These are phyloP conservation scores for Sericinus montela DNA, from an alignment of 2,888 invertebrate genomes.

Conservation along the genomic window DNA sequence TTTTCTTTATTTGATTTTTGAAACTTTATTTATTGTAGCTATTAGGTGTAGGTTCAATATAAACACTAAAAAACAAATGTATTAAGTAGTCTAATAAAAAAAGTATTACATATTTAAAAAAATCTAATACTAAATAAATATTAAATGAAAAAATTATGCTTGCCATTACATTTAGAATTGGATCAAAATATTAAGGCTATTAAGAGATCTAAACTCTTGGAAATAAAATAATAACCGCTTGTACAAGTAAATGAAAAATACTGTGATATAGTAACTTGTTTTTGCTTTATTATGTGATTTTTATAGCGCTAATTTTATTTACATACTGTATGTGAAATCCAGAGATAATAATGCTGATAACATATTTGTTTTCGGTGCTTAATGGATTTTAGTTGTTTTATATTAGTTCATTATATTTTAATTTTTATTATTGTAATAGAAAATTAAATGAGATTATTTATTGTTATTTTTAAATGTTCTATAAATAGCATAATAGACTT, in stretches of 20 bases:
- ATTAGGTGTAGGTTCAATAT: constrained; percentile 36
- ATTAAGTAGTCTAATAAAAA: constrained; percentile 8
- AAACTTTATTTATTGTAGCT: constrained; percentile 39
- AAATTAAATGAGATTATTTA: neutral
- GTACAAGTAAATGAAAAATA: neutral
- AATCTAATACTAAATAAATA: neutral
- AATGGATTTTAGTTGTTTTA: neutral
- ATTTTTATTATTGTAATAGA: neutral
- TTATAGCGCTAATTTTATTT: constrained; percentile 8
- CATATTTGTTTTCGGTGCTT: too few species aligned
- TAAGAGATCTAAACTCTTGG: too few species aligned
- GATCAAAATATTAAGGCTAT: neutral
- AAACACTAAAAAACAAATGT: constrained; percentile 13
- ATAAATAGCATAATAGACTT: too few species aligned
- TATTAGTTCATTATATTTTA: neutral
- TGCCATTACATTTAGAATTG: neutral
- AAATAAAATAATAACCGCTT: neutral
- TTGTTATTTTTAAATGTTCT: too few species aligned
- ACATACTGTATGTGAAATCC: neutral
- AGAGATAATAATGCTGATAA: neutral
- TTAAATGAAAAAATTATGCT: neutral
- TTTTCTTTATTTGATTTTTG: constrained; percentile 46
- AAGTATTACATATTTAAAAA: constrained; percentile 21
- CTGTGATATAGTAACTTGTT: constrained; percentile 17
- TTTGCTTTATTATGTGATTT: constrained; percentile 7